A percentile compares a stretch with the other conserved stretches of the same genome.
These are phyloP conservation scores for Chymomyza costata DNA, from an alignment of 1,140 invertebrate species.

Conservation along the genomic window DNA sequence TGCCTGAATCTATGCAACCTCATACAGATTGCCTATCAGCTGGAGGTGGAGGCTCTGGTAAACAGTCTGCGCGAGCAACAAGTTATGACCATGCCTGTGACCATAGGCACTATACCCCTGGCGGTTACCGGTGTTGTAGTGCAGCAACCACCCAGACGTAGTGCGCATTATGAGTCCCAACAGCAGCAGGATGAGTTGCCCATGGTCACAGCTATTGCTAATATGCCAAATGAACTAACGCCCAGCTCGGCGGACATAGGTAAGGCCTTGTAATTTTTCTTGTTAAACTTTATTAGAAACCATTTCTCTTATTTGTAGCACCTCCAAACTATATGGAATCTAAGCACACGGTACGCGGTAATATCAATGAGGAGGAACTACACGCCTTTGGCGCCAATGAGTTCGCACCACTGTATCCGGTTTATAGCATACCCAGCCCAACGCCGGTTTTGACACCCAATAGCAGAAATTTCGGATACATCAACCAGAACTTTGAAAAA, in stretches of 20 bases:
- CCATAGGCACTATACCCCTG: slow-evolving; percentile 78
- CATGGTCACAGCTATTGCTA: slow-evolving; percentile 34
- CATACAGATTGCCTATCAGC: slow-evolving; percentile 80
- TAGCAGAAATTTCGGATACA: slow-evolving; percentile 33
- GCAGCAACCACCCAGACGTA: slow-evolving; percentile 56
- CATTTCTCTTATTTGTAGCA: slow-evolving; percentile 15
- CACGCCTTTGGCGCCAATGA: slow-evolving; percentile 57
- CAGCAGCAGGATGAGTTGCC: slow-evolving; percentile 31
- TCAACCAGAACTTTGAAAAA: slow-evolving; percentile 45
- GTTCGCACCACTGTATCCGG: slow-evolving; percentile 69
- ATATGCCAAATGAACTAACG: slow-evolving; percentile 21
- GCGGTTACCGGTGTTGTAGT: slow-evolving; percentile 38
- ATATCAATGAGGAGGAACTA: slow-evolving; percentile 68
- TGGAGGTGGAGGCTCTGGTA: slow-evolving; percentile 77
- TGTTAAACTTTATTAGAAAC: background rate
- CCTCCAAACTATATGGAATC: slow-evolving; percentile 59
- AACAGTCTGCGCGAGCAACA: slow-evolving; percentile 76
- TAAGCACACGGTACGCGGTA: slow-evolving; percentile 45
- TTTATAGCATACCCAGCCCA: slow-evolving; percentile 59
- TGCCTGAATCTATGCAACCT: slow-evolving; percentile 80
- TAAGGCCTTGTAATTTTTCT: slow-evolving; percentile 21
- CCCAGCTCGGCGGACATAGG: slow-evolving; percentile 32
- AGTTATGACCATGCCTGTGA: slow-evolving; percentile 75
- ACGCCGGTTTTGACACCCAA: slow-evolving; percentile 35
- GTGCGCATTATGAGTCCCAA: slow-evolving; percentile 40